Evolutionary conservation across 2,888 invertebrate species (phyloP), one percentile per base, ranked within the genome.

Genomic region (Teinopalpus imperialis): DNA sequence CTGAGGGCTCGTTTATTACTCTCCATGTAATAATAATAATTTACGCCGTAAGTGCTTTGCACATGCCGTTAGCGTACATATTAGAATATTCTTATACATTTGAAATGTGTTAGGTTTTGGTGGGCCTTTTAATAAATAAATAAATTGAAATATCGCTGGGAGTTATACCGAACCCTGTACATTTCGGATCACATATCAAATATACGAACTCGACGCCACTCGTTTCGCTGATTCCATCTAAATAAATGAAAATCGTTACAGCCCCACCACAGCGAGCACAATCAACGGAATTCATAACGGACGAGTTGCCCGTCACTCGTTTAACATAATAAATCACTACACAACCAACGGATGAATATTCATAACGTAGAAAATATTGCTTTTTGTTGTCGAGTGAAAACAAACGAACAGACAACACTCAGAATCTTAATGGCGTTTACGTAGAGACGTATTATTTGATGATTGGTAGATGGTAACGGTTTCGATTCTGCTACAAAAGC

Each of bases 261-360:
- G 36, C 41, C 23, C 7, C 26, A 18, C 26, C 18, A n/a, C 16
- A 16, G n/a, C n/a, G 9, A 43, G 21, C 36, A 30, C 36, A 37
- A 43, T 36, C 36, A 37, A 29, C 35, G 20, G 31, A 20, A 39
- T 39, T 29, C 26, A 43, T 29, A 35, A 35, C 26, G 37, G 26
- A 31, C 31, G 44, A 6, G 41, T 10, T 27, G 35, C 24, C 41
- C 32, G 27, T 34, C 34, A 35, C 18, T 34, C 27, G 34, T 34
- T 43, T 34, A 20, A 27, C 27, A 56, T 57, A 61, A 66, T 73
- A 66, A 71, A 71, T 74, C 62, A 66, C 63, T 63, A 58, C 49
- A 30, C 18, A 46, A 48, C 54, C 54, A 52, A 52, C 52, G 49
- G 49, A 57, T 54, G 58, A 52, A 55, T 56, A 56, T 56, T 56